Evolutionary conservation across 2,113 vertebrate species (phyloP), one percentile per base, ranked within the genome.

Genomic region (Daphoenositta chrysoptera): DNA sequence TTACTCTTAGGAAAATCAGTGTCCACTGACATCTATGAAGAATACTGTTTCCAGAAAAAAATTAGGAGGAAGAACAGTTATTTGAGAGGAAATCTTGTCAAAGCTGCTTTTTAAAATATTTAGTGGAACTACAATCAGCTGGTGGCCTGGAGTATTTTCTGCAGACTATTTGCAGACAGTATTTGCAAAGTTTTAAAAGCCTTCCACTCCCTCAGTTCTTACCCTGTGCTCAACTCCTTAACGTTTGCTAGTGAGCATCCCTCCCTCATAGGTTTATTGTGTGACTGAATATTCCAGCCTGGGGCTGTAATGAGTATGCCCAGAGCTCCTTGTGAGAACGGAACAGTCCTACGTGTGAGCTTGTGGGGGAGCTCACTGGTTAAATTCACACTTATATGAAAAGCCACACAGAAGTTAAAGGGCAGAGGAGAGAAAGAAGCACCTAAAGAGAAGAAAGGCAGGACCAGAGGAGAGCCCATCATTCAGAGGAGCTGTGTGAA

Each of bases 401-500:
- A 85, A 86, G 66, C 54, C 44, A 35, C 42, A n/a, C 1, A 50
- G 53, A 87, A 85, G 50, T 79, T 33, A 57, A 66, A 77, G 50
- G 68, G 63, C 56, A 83, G 64, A 44, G 24, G 65, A 78, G 48
- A 94, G 83, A 87, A 89, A 90, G 53, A 88, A 57, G 37, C 0
- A 0, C 21, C 83, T 78, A 12, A 89, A 75, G 40, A 94, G 77
- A 47, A 94, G 72, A 89, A 86, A 85, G 81, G 66, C 50, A 28
- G 75, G 58, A 50, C 73, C 63, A 56, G 81, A 82, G 66, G 42
- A 80, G 56, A 94, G 58, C 27, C 10, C 15, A 63, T 70, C 93
- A 88, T 93, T 93, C 75, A 83, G 78, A 70, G 66, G 56, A 79
- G 77, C 75, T 13, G 15, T 76, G 66, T 91, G 92, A 93, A 93